These are phyloP conservation scores for Mystacornis crossleyi DNA, from an alignment of 2,113 vertebrate genomes.

Conservation along the genomic window DNA sequence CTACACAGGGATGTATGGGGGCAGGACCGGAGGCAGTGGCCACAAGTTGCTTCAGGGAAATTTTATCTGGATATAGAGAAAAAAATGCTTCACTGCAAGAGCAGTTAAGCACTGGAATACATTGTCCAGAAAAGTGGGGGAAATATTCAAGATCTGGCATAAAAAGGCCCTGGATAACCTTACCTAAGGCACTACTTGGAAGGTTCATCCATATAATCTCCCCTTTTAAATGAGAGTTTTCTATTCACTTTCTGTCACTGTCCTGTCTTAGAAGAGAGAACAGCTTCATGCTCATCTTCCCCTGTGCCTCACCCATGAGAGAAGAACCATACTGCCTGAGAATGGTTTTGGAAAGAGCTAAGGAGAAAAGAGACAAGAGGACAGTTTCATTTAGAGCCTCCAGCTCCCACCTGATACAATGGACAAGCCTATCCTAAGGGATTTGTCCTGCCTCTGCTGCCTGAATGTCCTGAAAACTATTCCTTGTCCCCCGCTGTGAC, in stretches of 20 bases:
- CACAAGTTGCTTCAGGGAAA: background rate
- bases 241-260: background rate
- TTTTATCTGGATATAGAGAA: background rate
- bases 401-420: background rate
- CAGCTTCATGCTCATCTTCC: background rate
- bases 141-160: background rate
- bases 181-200: background rate
- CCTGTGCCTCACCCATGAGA: background rate
- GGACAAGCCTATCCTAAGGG: background rate
- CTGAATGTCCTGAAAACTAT: background rate
- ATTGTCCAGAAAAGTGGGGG: background rate
- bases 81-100: background rate
- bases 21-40: background rate
- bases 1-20: background rate
- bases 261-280: background rate
- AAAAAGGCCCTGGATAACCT: background rate
- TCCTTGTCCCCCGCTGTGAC: background rate
- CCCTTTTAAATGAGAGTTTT: background rate
- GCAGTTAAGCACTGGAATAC: background rate
- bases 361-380: background rate
- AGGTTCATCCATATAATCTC: background rate
- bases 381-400: background rate
- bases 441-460: background rate
- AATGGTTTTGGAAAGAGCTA: background rate
- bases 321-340: background rate